A percentile compares a stretch with the other conserved stretches of the same genome.
Conservation (phyloP, 92 coral and sea anemone genomes). For the Pocillopora grandis region DNA sequence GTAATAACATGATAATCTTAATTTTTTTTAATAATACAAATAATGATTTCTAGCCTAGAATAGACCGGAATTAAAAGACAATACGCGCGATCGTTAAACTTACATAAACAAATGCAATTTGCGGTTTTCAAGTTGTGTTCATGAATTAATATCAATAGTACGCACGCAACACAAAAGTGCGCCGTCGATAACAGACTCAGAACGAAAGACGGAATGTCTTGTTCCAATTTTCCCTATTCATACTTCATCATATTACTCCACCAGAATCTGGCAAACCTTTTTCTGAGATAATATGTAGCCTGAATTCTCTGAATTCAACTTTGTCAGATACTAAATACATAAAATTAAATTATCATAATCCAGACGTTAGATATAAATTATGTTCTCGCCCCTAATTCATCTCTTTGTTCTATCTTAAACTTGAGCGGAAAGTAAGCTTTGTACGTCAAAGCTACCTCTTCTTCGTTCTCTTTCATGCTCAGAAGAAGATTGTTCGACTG, state of each 20-base stretch:
- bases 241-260: neutral
- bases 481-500: conserved; percentile 18
- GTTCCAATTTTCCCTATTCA: neutral
- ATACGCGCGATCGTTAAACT: conserved; percentile 40
- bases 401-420: conserved; percentile 31
- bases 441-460: conserved; percentile 41
- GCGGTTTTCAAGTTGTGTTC: conserved; percentile 38
- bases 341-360: conserved; percentile 50
- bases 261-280: neutral
- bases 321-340: conserved; percentile 15
- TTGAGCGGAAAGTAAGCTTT: conserved; percentile 34
- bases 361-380: conserved; percentile 45
- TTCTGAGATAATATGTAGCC: conserved; percentile 13
- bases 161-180: conserved; percentile 44
- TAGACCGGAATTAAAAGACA: conserved; percentile 35
- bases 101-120: conserved; percentile 53
- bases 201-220: neutral
- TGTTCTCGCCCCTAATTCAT: conserved; percentile 36
- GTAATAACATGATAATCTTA: neutral
- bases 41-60: conserved; percentile 15
- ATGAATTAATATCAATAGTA: conserved; percentile 31
- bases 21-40: conserved; percentile 30
- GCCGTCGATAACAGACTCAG: conserved; percentile 9
- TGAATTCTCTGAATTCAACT: conserved; percentile 21
- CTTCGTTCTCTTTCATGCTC: conserved; percentile 28